Evolutionary conservation across 2,888 invertebrate genomes (phyloP).

Genomic region (Melipona beecheii): DNA sequence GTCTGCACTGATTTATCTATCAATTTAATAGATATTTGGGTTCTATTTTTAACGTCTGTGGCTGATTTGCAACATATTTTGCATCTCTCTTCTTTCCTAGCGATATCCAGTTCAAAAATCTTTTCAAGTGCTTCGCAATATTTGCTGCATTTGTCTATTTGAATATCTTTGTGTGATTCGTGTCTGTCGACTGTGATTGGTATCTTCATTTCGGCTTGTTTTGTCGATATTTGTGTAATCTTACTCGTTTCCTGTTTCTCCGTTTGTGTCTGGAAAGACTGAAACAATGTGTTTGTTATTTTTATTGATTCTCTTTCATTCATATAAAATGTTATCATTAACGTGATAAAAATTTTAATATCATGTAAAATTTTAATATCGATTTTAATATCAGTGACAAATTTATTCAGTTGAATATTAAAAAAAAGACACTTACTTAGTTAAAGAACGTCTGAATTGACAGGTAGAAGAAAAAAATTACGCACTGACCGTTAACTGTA

Average conservation of each 20-base stretch:
- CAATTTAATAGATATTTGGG: constrained; percentile 17
- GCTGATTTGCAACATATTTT: constrained; percentile 50
- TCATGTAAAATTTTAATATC: neutral
- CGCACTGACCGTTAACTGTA: constrained; percentile 76
- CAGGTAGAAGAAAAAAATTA: neutral
- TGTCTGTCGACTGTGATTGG: neutral
- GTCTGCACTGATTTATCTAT: constrained; percentile 65
- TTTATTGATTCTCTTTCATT: neutral
- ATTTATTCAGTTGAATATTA: neutral
- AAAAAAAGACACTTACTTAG: neutral
- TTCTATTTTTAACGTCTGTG: constrained; percentile 10
- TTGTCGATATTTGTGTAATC: neutral
- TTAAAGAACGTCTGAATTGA: neutral
- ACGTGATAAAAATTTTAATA: neutral
- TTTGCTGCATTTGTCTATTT: constrained; percentile 32
- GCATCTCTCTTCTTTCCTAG: constrained; percentile 2
- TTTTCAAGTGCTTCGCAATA: constrained; percentile 44
- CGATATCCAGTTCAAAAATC: neutral
- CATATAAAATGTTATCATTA: too few species aligned
- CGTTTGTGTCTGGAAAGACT: constrained; percentile 46
- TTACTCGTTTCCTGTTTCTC: constrained; percentile 29
- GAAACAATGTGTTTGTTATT: constrained; percentile 16
- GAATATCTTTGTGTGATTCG: neutral
- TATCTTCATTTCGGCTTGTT: constrained; percentile 8
- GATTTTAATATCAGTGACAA: neutral